Percentiles rank a stretch among this genome's conserved stretches.
These are phyloP conservation scores for Colletes gigas DNA, from an alignment of 1,140 invertebrate genomes.

Conservation along the genomic window DNA sequence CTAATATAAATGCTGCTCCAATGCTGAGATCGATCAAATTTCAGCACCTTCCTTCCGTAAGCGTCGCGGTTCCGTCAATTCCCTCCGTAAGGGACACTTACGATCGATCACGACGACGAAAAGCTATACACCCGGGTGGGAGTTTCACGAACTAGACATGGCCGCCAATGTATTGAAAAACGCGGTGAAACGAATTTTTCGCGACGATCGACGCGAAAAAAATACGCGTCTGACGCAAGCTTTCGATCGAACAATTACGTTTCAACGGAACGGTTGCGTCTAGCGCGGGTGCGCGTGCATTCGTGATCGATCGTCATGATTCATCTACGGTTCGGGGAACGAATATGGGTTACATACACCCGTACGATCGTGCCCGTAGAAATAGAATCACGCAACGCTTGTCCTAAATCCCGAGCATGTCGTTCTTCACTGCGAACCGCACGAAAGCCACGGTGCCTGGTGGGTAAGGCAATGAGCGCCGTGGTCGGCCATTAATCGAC, in stretches of 20 bases:
- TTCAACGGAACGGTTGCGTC: neutral
- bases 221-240: neutral
- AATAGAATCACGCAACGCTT: slow-evolving; percentile 60
- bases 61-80: no score
- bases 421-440: slow-evolving; percentile 47
- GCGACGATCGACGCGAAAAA: neutral
- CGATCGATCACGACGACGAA: no score
- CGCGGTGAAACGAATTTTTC: neutral
- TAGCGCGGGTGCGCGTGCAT: slow-evolving; percentile 57
- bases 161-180: no score
- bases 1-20: no score
- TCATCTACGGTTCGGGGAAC: slow-evolving; percentile 22
- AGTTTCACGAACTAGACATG: no score
- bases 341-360: slow-evolving; percentile 52
- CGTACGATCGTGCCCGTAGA: slow-evolving; percentile 37
- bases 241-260: neutral
- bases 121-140: no score
- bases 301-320: slow-evolving; percentile 59
- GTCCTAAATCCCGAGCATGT: slow-evolving; percentile 43
- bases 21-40: no score
- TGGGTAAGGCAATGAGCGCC: slow-evolving; percentile 34
- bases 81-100: no score
- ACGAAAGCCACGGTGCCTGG: slow-evolving; percentile 16
- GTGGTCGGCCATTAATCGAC: slow-evolving; percentile 50
- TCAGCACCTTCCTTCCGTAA: no score